Evolutionary conservation across 2,888 invertebrate species (phyloP).

Genomic region (Brenthis daphne): DNA sequence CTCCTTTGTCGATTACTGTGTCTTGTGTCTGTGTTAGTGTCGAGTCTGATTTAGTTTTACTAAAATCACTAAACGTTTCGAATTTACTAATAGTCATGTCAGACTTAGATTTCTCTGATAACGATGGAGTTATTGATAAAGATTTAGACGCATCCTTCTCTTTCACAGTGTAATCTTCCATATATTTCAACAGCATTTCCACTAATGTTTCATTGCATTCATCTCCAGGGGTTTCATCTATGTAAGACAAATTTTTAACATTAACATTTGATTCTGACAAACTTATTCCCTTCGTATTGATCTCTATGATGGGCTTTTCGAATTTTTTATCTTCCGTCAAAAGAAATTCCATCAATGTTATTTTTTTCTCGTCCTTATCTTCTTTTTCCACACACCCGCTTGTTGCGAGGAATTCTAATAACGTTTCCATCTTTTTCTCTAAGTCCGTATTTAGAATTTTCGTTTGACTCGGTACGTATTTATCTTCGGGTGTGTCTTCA

Average conservation of each 20-base stretch:
- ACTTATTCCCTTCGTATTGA: conserved; percentile 57
- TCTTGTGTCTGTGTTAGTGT: conserved; percentile 75
- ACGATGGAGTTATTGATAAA: conserved; percentile 62
- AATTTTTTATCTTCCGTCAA: conserved; percentile 63
- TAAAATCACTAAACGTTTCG: conserved; percentile 72
- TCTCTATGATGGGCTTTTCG: conserved; percentile 61
- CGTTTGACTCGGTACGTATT: conserved; percentile 50
- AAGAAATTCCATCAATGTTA: conserved; percentile 76
- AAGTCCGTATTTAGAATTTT: conserved; percentile 65
- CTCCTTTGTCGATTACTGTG: conserved; percentile 70
- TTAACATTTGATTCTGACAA: conserved; percentile 69
- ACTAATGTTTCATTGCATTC: conserved; percentile 69
- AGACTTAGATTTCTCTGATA: conserved; percentile 75
- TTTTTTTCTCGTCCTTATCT: conserved; percentile 68
- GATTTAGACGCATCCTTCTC: conserved; percentile 58
- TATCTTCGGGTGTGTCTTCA: conserved; percentile 66
- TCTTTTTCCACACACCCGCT: conserved; percentile 71
- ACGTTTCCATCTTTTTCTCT: conserved; percentile 77
- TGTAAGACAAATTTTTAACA: conserved; percentile 64
- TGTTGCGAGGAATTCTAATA: conserved; percentile 74
- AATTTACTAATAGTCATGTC: conserved; percentile 73
- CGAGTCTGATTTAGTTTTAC: conserved; percentile 76
- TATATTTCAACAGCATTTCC: conserved; percentile 74
- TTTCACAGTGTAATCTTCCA: conserved; percentile 67
- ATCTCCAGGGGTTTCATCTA: conserved; percentile 75